Conservation (phyloP, 2,797 vertebrate species). For the Gephyroberyx darwinii region DNA sequence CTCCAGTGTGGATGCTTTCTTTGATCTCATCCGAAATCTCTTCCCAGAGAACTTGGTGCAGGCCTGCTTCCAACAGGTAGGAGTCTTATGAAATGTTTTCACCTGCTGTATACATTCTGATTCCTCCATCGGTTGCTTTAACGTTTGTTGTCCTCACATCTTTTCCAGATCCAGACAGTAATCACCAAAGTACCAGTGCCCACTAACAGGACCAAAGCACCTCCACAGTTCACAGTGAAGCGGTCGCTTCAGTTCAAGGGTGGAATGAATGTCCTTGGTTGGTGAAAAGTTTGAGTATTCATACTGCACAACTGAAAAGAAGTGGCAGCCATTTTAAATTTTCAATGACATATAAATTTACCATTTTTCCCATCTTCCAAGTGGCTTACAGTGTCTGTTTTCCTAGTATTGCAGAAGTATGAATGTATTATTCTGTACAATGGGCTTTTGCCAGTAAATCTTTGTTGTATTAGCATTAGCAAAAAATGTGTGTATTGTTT, state of each 20-base stretch:
- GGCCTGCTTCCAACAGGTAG: constrained; percentile 98
- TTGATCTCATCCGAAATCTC: constrained; percentile 96
- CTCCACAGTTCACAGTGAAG: constrained; percentile 87
- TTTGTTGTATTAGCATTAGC: background rate
- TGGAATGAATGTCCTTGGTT: constrained; percentile 98
- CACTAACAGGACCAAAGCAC: constrained; percentile 85
- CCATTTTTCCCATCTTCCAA: background rate
- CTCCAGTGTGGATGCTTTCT: constrained; percentile 94
- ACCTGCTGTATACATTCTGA: constrained; percentile 10
- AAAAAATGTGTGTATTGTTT: constrained; percentile 11
- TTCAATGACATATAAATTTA: constrained; percentile 9
- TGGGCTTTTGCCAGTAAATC: background rate
- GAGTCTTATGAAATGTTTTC: constrained; percentile 16
- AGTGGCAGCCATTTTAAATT: constrained; percentile 6
- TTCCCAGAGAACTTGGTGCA: constrained; percentile 98
- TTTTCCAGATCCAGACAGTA: constrained; percentile 92
- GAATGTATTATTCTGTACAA: too few species aligned
- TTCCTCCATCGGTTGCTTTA: constrained; percentile 29
- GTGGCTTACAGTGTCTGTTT: background rate
- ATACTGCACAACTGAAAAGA: constrained; percentile 11
- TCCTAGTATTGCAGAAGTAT: too few species aligned
- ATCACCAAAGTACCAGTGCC: constrained; percentile 87
- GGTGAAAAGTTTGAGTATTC: constrained; percentile 49
- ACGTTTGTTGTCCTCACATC: constrained; percentile 18
- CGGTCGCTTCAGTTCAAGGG: constrained; percentile 97